Conservation (phyloP, 2,888 invertebrate species). For the Dimorphilus gyrociliatus region DNA sequence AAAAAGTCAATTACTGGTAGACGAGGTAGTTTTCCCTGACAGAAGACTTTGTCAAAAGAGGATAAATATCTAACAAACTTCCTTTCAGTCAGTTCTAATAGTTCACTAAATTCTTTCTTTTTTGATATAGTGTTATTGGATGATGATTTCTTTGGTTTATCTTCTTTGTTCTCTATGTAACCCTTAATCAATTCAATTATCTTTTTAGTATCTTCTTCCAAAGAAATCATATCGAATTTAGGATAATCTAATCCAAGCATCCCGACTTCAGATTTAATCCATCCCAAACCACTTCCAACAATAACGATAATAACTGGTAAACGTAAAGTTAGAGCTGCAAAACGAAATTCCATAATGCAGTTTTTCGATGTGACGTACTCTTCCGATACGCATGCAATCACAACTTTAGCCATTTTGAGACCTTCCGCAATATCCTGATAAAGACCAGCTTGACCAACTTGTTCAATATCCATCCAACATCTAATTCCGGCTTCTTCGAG, state of each 20-base stretch:
- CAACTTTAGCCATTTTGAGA: slow-evolving; percentile 22
- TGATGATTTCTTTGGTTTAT: not conserved
- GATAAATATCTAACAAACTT: too few species aligned
- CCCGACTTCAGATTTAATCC: slow-evolving; percentile 6
- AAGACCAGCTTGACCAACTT: slow-evolving; percentile 20
- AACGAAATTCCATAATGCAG: slow-evolving; percentile 13
- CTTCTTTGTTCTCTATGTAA: not conserved
- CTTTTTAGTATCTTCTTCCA: too few species aligned
- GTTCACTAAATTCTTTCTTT: not conserved
- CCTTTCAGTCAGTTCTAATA: too few species aligned
- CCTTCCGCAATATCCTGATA: slow-evolving; percentile 34
- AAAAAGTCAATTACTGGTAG: too few species aligned
- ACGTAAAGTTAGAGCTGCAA: slow-evolving; percentile 6
- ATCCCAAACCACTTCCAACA: slow-evolving; percentile 7
- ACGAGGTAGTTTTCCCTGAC: too few species aligned
- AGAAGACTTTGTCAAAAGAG: too few species aligned
- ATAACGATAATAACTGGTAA: slow-evolving; percentile 6
- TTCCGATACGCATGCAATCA: slow-evolving; percentile 32
- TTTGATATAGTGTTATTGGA: not conserved
- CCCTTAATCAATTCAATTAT: not conserved
- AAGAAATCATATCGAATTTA: too few species aligned
- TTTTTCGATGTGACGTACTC: slow-evolving; percentile 14
- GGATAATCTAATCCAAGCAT: too few species aligned
- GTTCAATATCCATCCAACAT: slow-evolving; percentile 33
- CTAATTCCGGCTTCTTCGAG: slow-evolving; percentile 21